Percentiles rank a stretch among this genome's conserved stretches.
Evolutionary conservation across 2,113 vertebrate genomes (phyloP).

Genomic region (Mola mola): DNA sequence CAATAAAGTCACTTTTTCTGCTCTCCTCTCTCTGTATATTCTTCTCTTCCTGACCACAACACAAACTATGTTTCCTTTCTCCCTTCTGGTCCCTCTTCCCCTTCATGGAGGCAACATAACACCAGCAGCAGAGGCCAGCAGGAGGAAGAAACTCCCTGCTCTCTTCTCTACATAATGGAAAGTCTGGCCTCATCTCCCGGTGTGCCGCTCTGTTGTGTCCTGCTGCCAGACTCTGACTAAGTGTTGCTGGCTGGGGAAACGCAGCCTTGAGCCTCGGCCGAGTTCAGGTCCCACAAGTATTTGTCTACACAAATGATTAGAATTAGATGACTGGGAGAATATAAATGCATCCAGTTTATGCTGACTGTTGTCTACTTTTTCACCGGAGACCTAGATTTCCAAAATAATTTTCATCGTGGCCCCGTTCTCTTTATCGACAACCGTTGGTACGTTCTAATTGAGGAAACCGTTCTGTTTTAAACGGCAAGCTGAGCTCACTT

Average conservation of each 20-base stretch:
- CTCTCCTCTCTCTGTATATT: not conserved
- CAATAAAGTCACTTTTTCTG: constrained; percentile 29
- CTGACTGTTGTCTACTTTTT: constrained; percentile 33
- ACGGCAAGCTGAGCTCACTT: constrained; percentile 15
- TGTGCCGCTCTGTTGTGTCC: constrained; percentile 52
- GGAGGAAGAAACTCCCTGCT: constrained; percentile 63
- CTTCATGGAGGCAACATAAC: constrained; percentile 60
- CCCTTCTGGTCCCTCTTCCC: constrained; percentile 14
- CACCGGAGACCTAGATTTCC: constrained; percentile 54
- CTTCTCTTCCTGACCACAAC: constrained; percentile 12
- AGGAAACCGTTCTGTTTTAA: constrained; percentile 42
- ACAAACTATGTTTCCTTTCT: not conserved
- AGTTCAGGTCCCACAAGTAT: constrained; percentile 40
- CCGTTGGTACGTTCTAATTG: constrained; percentile 34
- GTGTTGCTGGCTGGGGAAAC: constrained; percentile 68
- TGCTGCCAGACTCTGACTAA: constrained; percentile 77
- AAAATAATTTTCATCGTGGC: constrained; percentile 55
- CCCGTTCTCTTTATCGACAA: constrained; percentile 55
- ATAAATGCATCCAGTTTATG: no score
- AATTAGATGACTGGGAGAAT: constrained; percentile 39
- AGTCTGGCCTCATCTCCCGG: constrained; percentile 73
- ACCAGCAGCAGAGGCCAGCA: constrained; percentile 61
- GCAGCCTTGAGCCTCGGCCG: constrained; percentile 35
- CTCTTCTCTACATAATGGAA: constrained; percentile 73
- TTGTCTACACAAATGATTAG: constrained; percentile 51